Conservation (phyloP, 2,888 invertebrate genomes). For the Nomada fucata region DNA sequence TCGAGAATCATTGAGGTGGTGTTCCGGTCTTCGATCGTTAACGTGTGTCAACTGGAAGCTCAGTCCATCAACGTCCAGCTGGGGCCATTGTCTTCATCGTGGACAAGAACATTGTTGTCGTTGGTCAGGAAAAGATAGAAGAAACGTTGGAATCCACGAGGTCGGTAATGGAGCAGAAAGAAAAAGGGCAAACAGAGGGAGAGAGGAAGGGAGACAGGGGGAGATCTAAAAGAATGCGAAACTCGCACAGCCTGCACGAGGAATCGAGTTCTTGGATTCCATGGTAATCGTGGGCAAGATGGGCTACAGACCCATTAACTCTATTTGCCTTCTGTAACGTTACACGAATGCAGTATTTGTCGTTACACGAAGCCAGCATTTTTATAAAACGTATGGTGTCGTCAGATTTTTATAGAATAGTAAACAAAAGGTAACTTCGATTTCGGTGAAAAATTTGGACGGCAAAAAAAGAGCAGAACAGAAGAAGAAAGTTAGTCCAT, state of each 20-base stretch:
- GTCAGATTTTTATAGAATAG: neutral
- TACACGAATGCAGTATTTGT: conserved; percentile 5
- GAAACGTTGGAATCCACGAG: conserved; percentile 22
- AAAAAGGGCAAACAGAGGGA: neutral
- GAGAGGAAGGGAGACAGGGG: neutral
- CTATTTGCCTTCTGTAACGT: neutral
- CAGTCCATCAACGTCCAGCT: conserved; percentile 63
- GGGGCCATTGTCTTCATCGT: conserved; percentile 56
- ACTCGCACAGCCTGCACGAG: conserved; percentile 32
- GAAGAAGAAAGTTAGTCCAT: conserved; percentile 20
- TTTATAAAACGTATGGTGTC: conserved; percentile 20
- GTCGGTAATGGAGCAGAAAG: neutral
- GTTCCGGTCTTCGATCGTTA: conserved; percentile 62
- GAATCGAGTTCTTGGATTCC: conserved; percentile 59
- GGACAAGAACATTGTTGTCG: conserved; percentile 42
- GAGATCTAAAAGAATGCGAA: conserved; percentile 51
- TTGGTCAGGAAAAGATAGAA: conserved; percentile 4
- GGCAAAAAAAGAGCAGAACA: neutral
- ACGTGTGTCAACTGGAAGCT: conserved; percentile 52
- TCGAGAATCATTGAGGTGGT: conserved; percentile 29
- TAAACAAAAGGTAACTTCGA: neutral
- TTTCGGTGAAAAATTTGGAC: neutral
- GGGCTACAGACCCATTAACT: conserved; percentile 23
- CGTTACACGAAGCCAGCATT: conserved; percentile 26
- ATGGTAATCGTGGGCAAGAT: conserved; percentile 54